Evolutionary conservation across 2,888 invertebrate genomes (phyloP).

Genomic region (Horisme vitalbata): DNA sequence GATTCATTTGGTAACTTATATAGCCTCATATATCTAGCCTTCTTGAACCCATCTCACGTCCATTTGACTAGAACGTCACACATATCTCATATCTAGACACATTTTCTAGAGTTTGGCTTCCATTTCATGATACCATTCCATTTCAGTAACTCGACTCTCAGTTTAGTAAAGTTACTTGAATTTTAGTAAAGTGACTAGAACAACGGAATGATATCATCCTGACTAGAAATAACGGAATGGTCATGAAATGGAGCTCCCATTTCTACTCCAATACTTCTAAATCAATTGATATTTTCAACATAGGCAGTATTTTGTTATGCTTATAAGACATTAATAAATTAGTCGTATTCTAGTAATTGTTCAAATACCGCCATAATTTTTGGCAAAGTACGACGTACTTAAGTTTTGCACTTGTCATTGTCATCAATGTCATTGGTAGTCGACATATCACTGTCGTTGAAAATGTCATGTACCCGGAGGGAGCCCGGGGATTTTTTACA

Average conservation of each 20-base stretch:
- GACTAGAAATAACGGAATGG: constrained; percentile 28
- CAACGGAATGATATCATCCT: constrained; percentile 25
- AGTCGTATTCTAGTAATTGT: constrained; percentile 70
- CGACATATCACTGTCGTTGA: constrained; percentile 31
- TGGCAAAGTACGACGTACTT: constrained; percentile 15
- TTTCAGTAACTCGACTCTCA: constrained; percentile 3
- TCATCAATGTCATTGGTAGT: constrained; percentile 22
- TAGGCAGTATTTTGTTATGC: constrained; percentile 78
- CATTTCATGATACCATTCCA: constrained; percentile 30
- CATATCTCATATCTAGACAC: constrained; percentile 10
- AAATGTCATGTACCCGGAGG: constrained; percentile 32
- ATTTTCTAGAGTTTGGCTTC: constrained; percentile 20
- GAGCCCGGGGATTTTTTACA: constrained; percentile 42
- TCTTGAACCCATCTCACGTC: not conserved
- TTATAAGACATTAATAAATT: constrained; percentile 59
- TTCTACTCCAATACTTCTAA: constrained; percentile 35
- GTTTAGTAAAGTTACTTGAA: constrained; percentile 10
- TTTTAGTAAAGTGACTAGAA: constrained; percentile 29
- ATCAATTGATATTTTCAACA: constrained; percentile 62
- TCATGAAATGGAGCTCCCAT: constrained; percentile 25
- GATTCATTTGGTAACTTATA: too few relatives aligned
- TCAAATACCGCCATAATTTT: constrained; percentile 31
- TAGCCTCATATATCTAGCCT: too few relatives aligned
- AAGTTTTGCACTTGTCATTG: constrained; percentile 18
- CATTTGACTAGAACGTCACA: constrained; percentile 4